Conservation (phyloP, 2,888 invertebrate genomes). For the Carpatolechia fugitivella region DNA sequence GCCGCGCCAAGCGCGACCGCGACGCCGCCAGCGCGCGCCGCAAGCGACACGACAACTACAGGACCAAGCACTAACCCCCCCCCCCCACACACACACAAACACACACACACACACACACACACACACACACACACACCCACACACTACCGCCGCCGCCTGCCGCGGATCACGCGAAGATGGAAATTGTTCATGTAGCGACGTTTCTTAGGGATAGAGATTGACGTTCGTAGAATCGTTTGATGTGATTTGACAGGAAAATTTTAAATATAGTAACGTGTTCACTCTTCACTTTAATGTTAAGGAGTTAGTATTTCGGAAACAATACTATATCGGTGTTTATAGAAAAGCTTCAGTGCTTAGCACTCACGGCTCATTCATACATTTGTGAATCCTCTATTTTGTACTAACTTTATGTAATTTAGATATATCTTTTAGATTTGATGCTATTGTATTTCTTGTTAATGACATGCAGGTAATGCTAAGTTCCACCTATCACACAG, state of each 20-base stretch:
- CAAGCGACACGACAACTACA: slow-evolving; percentile 61
- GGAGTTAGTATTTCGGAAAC: slow-evolving; percentile 14
- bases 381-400: slow-evolving; percentile 23
- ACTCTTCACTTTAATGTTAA: neutral
- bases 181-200: slow-evolving; percentile 15
- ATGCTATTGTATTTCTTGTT: slow-evolving; percentile 14
- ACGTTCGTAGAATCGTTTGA: slow-evolving; percentile 8
- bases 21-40: slow-evolving; percentile 52
- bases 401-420: slow-evolving; percentile 21
- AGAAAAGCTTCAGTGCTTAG: slow-evolving; percentile 16
- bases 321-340: slow-evolving; percentile 11
- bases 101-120: no score
- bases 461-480: slow-evolving; percentile 7
- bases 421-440: slow-evolving; percentile 19
- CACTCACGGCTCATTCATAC: slow-evolving; percentile 11
- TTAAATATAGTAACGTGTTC: slow-evolving; percentile 11
- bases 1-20: slow-evolving; percentile 60
- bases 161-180: neutral
- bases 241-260: slow-evolving; percentile 3
- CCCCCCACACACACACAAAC: neutral
- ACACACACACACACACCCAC: no score
- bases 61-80: slow-evolving; percentile 54
- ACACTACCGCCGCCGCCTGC: no score
- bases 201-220: slow-evolving; percentile 13
- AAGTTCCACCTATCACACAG: slow-evolving; percentile 2